A percentile compares a stretch with the other conserved stretches of the same genome.
Evolutionary conservation across 2,888 invertebrate genomes (phyloP).

Genomic region (Cheilosia scutellata): DNA sequence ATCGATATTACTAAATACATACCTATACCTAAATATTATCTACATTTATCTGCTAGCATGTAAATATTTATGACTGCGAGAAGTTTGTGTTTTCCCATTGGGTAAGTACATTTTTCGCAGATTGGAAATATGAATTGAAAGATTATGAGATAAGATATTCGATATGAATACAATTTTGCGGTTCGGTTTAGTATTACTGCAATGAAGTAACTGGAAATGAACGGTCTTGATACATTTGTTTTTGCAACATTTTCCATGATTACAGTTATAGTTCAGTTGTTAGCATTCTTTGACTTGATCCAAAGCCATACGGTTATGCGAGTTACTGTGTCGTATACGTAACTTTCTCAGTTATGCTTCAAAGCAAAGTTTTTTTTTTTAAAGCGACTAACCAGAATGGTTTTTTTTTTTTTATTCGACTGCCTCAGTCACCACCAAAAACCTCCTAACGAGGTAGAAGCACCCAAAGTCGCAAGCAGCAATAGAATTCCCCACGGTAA

Average conservation of each 20-base stretch:
- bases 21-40: not conserved
- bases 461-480: too few relatives aligned
- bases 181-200: constrained; percentile 32
- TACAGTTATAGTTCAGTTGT: not conserved
- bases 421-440: too few relatives aligned
- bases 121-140: constrained; percentile 5
- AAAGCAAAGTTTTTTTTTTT: too few relatives aligned
- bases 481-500: too few relatives aligned
- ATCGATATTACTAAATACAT: constrained; percentile 3
- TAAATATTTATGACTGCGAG: not conserved
- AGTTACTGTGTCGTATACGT: not conserved
- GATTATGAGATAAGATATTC: constrained; percentile 26
- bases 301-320: not conserved
- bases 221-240: constrained; percentile 32
- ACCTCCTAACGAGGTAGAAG: too few relatives aligned
- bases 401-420: too few relatives aligned
- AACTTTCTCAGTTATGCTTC: too few relatives aligned
- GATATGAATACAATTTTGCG: constrained; percentile 32
- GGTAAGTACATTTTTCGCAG: constrained; percentile 12
- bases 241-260: constrained; percentile 21
- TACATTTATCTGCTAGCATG: not conserved
- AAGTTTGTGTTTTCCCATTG: not conserved
- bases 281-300: not conserved
- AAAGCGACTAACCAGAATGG: too few relatives aligned
- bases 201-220: constrained; percentile 36